A percentile compares a stretch with the other conserved stretches of the same genome.
Evolutionary conservation across 1,140 invertebrate genomes (phyloP).

Genomic region (Whitmania pigra): DNA sequence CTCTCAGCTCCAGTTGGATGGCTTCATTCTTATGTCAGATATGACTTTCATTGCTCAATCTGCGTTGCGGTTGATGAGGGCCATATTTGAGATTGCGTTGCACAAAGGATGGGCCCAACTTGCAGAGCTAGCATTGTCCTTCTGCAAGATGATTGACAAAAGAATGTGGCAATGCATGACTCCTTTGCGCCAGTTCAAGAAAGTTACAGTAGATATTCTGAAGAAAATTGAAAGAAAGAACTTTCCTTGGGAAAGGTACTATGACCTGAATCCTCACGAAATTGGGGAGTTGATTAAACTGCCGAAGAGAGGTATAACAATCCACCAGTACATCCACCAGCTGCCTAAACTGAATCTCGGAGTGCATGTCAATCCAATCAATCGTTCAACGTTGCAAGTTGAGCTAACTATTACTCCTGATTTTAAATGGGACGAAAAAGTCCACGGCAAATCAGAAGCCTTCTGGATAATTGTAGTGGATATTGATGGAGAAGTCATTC

Average conservation of each 20-base stretch:
- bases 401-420: conserved; percentile 97
- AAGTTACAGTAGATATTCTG: conserved; percentile 93
- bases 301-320: conserved; percentile 89
- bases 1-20: conserved; percentile 92
- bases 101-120: conserved; percentile 89
- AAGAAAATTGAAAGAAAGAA: conserved; percentile 95
- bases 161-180: conserved; percentile 99
- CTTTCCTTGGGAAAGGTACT: conserved; percentile 55
- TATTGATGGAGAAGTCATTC: conserved; percentile 79
- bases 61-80: conserved; percentile 80
- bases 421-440: conserved; percentile 96
- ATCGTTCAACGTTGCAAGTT: conserved; percentile 78
- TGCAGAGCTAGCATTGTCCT: conserved; percentile 81
- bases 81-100: conserved; percentile 87
- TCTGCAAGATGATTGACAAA: conserved; percentile 98
- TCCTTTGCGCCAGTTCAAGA: conserved; percentile 88
- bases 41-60: conserved; percentile 99
- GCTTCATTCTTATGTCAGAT: conserved; percentile 94
- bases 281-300: conserved; percentile 90
- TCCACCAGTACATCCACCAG: conserved; percentile 95
- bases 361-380: conserved; percentile 94
- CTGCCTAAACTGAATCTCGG: conserved; percentile 87
- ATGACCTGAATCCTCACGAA: conserved; percentile 89
- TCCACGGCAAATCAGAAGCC: conserved; percentile 81
- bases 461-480: conserved; percentile 99